phyloP scores from a whole-genome alignment of 2,888 invertebrate genomes.

The Tanypteryx hageni region DNA sequence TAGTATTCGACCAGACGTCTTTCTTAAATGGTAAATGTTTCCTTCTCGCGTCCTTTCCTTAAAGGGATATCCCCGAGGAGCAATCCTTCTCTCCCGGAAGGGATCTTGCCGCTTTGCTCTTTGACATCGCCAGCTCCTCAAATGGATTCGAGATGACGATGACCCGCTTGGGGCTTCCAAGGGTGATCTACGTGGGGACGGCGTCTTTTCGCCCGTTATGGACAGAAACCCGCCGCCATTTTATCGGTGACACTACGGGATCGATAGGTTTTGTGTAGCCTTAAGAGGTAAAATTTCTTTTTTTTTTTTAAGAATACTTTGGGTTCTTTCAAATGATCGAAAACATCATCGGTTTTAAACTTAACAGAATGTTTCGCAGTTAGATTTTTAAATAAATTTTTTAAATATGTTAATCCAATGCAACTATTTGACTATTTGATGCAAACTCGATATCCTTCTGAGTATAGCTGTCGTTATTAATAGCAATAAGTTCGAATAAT shows the following conservation, averaged over 20 bases:
- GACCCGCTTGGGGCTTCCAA: background rate
- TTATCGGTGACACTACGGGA: background rate
- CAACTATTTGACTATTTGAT: too few species aligned
- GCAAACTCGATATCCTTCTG: too few species aligned
- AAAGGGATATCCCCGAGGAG: slow-evolving; percentile 18
- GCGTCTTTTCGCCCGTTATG: slow-evolving; percentile 1
- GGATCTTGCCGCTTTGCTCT: slow-evolving; percentile 34
- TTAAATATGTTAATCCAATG: too few species aligned
- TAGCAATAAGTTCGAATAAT: too few species aligned
- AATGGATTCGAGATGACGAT: slow-evolving; percentile 27
- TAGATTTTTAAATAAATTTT: too few species aligned
- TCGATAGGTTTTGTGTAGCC: background rate
- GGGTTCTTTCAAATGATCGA: background rate
- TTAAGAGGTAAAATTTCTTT: background rate
- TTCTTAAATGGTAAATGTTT: slow-evolving; percentile 43
- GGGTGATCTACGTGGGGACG: background rate
- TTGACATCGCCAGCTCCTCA: slow-evolving; percentile 27
- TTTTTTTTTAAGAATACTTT: background rate
- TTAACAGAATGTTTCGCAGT: too few species aligned
- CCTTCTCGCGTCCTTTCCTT: slow-evolving; percentile 34
- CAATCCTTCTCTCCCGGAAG: slow-evolving; percentile 19
- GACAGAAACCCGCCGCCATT: background rate
- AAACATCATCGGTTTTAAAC: background rate
- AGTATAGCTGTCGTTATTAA: too few species aligned
- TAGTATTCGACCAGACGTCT: slow-evolving; percentile 27